Base-by-base conservation (phyloP, 2,797 vertebrate species). In the Enteromius anoplus region DNA sequence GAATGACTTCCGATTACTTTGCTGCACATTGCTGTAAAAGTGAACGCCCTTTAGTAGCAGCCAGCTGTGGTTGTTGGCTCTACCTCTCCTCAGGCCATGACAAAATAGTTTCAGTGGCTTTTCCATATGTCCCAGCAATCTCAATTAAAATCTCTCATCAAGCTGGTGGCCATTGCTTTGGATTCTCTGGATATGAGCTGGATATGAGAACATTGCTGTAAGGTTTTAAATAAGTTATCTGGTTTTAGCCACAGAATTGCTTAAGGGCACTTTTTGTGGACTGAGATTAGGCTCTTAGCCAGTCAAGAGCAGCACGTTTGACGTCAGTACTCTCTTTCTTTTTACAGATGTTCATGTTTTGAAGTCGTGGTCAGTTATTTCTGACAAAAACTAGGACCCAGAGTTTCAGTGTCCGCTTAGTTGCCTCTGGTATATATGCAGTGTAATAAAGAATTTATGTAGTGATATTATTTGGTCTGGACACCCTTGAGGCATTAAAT, bases 271-370 rank as follows among this genome's bases (percentile, higher is more conserved):
- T 64, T 12, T 62, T 45, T 47, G 58, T 77, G 40, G 58, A n/a
- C 23, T 17, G n/a, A 45, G 47, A 42, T 19, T 21, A 5, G 23
- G 15, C 23, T 23, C 53, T 70, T 8, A 76, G 17, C 49, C 71
- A 64, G 40, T 40, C 37, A 29, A 64, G n/a, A 19, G 64, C 17
- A 21, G 5, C 64, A 26, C 19, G 26, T 68, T 73, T 77, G 72
- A 77, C 66, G 65, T 72, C 80, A 82, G 29, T 47, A 29, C 21
- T 32, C 32, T 68, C 23, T 23, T 75, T 60, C 49, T 19, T 83
- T 87, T 87, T 83, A 69, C 75, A 83, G 83, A 15, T 86, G 87
- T 87, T 86, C 80, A 70, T 55, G 4, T 70, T 90, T 89, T 87
- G 32, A 69, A 85, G 84, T 86, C 80, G 29, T 83, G 72, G 84